Evolutionary conservation across 2,113 vertebrate species (phyloP).

Genomic region (Dinomys branickii): DNA sequence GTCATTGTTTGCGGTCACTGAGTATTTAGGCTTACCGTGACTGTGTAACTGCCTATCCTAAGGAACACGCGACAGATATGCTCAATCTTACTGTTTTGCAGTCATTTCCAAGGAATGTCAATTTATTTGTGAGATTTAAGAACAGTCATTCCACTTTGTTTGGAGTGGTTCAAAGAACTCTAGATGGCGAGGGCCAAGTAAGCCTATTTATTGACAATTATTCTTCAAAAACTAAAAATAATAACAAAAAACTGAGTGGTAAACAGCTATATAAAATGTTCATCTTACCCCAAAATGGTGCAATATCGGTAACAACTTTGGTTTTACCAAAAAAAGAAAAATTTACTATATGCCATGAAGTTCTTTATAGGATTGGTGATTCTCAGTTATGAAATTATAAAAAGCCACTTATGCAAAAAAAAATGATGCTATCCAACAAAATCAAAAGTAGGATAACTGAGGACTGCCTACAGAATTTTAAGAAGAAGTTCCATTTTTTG

Average conservation of each 20-base stretch:
- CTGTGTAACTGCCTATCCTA: neutral
- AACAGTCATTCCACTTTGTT: neutral
- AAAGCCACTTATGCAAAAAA: conserved; percentile 28
- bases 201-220: neutral
- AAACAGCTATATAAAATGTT: conserved; percentile 33
- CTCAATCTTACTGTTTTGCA: neutral
- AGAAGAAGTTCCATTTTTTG: conserved; percentile 5
- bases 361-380: neutral
- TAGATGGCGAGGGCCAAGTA: neutral
- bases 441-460: conserved; percentile 24
- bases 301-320: neutral
- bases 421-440: neutral
- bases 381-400: conserved; percentile 41
- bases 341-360: neutral
- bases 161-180: neutral
- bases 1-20: neutral
- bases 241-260: neutral
- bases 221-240: conserved; percentile 45
- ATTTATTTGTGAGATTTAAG: neutral
- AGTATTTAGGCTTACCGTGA: neutral
- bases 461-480: neutral
- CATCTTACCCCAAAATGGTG: neutral
- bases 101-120: neutral
- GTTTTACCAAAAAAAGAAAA: neutral
- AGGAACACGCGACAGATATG: neutral